Conservation (phyloP, 2,113 vertebrate species). For the Ciconia boyciana region DNA sequence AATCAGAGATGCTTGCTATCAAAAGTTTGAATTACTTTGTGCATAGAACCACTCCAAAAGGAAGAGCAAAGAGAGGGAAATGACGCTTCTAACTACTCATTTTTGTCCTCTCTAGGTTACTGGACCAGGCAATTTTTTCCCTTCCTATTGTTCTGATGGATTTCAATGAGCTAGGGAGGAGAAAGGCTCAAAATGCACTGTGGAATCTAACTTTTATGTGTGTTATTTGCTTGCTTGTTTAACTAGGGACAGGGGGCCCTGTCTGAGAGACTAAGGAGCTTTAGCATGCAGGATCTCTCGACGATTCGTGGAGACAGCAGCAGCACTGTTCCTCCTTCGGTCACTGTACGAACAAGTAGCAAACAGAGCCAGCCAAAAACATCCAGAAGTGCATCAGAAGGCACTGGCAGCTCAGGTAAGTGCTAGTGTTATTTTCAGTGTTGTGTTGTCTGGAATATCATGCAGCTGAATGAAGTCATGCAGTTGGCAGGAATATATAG, state of each 20-base stretch:
- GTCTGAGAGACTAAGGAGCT: slow-evolving; percentile 93
- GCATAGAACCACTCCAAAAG: neutral
- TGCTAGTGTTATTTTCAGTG: neutral
- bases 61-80: neutral
- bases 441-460: neutral
- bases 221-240: slow-evolving; percentile 34
- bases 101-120: neutral
- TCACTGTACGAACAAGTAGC: slow-evolving; percentile 71
- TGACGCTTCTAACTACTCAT: neutral
- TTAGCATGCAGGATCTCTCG: slow-evolving; percentile 98
- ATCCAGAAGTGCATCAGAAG: slow-evolving; percentile 90
- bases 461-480: neutral
- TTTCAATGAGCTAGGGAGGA: neutral
- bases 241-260: slow-evolving; percentile 92
- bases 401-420: slow-evolving; percentile 80
- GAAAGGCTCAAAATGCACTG: neutral
- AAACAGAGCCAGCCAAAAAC: slow-evolving; percentile 83
- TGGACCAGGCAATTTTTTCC: neutral
- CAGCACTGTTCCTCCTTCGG: slow-evolving; percentile 56
- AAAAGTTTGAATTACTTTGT: neutral
- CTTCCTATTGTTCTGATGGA: neutral
- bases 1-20: neutral
- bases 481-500: neutral
- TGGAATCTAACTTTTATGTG: neutral
- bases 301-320: slow-evolving; percentile 82